These are phyloP conservation scores for Girardinus metallicus DNA, from an alignment of 2,797 vertebrate species.

Conservation along the genomic window DNA sequence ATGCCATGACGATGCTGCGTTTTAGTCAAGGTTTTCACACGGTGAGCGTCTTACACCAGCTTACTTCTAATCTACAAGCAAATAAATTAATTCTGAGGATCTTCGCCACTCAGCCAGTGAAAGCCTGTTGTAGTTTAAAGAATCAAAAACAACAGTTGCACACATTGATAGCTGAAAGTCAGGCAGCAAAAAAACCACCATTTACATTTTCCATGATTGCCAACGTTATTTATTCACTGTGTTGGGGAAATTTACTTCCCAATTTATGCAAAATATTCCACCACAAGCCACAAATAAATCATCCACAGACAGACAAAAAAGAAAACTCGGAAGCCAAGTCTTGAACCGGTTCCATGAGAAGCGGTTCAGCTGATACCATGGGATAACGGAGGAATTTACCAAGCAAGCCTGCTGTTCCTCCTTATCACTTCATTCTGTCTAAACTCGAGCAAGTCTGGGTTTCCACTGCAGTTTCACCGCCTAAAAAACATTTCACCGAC, in stretches of 20 bases:
- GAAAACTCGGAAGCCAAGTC: slow-evolving; percentile 35
- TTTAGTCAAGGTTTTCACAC: neutral
- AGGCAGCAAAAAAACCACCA: slow-evolving; percentile 26
- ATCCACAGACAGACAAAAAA: slow-evolving; percentile 36
- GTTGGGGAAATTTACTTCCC: slow-evolving; percentile 34
- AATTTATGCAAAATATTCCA: slow-evolving; percentile 43
- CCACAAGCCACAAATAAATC: slow-evolving; percentile 56
- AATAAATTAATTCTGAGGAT: neutral
- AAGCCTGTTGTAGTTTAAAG: neutral
- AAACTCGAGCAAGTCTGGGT: slow-evolving; percentile 44
- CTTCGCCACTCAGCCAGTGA: neutral
- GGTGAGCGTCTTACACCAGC: neutral
- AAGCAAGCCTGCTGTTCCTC: slow-evolving; percentile 45
- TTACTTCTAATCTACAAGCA: neutral
- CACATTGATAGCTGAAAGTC: slow-evolving; percentile 19
- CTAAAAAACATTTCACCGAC: slow-evolving; percentile 65
- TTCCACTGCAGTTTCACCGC: slow-evolving; percentile 64
- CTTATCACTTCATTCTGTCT: slow-evolving; percentile 45
- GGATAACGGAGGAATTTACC: slow-evolving; percentile 62
- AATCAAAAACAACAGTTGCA: slow-evolving; percentile 41
- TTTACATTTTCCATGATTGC: slow-evolving; percentile 32
- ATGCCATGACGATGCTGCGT: neutral
- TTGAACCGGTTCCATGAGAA: slow-evolving; percentile 52
- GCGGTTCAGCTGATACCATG: slow-evolving; percentile 56
- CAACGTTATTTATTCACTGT: slow-evolving; percentile 31